phyloP scores from a whole-genome alignment of 2,797 vertebrate genomes.

The Lagorchestes hirsutus region DNA sequence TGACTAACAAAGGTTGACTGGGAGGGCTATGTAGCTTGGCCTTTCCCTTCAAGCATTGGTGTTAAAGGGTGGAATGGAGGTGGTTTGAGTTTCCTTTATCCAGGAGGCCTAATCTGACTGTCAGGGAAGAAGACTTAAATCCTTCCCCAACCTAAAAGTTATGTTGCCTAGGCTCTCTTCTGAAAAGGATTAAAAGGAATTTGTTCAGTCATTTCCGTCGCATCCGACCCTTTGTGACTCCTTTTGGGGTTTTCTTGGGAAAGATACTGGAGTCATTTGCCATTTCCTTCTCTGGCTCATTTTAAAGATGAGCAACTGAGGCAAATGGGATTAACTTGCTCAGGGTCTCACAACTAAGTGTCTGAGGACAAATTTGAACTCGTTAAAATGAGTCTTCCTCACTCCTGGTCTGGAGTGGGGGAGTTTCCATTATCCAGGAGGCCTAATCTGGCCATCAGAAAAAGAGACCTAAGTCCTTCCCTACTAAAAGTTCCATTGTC shows the following conservation, averaged over 20 bases:
- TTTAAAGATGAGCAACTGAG: neutral
- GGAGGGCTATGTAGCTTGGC: neutral
- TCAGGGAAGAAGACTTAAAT: neutral
- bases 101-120: neutral
- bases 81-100: neutral
- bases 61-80: neutral
- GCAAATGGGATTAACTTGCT: neutral
- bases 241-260: neutral
- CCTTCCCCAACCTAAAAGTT: neutral
- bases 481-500: neutral
- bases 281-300: neutral
- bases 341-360: no score
- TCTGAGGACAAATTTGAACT: no score
- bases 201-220: neutral
- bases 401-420: no score
- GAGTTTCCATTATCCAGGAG: neutral
- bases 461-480: neutral
- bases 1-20: neutral
- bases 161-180: neutral
- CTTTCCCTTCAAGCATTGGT: neutral
- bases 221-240: neutral
- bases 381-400: no score
- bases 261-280: neutral
- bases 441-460: neutral
- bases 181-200: neutral